Evolutionary conservation across 1,140 invertebrate species (phyloP).

Genomic region (Telenomus remus): DNA sequence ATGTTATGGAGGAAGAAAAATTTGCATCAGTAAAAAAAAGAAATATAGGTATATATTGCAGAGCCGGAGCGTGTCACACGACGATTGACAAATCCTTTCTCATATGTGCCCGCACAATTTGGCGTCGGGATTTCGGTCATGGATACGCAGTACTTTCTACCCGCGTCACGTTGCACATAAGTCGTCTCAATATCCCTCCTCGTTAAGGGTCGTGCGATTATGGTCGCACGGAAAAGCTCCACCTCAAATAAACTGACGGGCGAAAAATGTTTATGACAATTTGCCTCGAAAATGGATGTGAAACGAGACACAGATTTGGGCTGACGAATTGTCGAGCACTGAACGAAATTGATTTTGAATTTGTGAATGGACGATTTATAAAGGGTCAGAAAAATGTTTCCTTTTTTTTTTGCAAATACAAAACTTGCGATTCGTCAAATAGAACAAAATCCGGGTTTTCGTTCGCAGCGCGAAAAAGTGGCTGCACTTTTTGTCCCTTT

Average conservation of each 20-base stretch:
- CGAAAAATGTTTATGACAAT: too few species aligned
- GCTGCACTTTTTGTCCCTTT: slow-evolving; percentile 1
- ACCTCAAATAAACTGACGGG: not conserved
- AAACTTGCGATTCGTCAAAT: not conserved
- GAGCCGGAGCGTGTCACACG: too few species aligned
- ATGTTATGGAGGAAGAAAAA: too few species aligned
- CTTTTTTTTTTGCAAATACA: too few species aligned
- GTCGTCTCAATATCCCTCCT: slow-evolving; percentile 33
- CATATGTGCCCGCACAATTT: slow-evolving; percentile 7
- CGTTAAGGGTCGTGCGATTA: slow-evolving; percentile 31
- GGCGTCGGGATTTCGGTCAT: slow-evolving; percentile 26
- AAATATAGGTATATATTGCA: too few species aligned
- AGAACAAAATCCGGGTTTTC: slow-evolving; percentile 18
- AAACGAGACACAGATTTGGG: too few species aligned
- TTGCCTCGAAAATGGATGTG: too few species aligned
- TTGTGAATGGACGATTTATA: too few species aligned
- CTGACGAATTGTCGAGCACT: too few species aligned
- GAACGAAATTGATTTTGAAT: too few species aligned
- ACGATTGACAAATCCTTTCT: slow-evolving; percentile 13
- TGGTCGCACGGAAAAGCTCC: slow-evolving; percentile 15
- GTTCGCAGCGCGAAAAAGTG: slow-evolving; percentile 15
- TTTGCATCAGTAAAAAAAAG: too few species aligned
- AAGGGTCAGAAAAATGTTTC: too few species aligned
- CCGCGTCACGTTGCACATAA: slow-evolving; percentile 30
- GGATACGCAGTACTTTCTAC: slow-evolving; percentile 20